Evolutionary conservation across 2,888 invertebrate genomes (phyloP), one percentile per base, ranked within the genome.

Genomic region (Watsonalla binaria): DNA sequence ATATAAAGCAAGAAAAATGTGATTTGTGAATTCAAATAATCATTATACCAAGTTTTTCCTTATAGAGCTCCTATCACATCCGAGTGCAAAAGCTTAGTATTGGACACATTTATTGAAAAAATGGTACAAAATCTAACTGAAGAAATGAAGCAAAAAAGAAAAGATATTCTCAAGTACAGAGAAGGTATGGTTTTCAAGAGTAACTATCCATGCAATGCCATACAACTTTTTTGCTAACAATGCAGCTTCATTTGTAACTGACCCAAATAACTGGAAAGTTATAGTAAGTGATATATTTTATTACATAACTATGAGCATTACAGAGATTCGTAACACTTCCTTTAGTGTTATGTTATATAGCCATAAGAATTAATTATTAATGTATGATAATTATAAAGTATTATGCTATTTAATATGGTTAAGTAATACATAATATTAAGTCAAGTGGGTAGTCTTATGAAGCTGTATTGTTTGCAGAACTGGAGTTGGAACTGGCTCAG

Each of bases 31-130:
- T 24, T 2, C 1, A 24, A 24, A 24, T 24, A 24, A 24, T 2
- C 1, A 24, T 24, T 24, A 24, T 24, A 24, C 24, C 1, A 24
- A 24, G 24, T 4, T 24, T 52, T 54, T 51, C 59, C 51, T 74
- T 77, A 46, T 74, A 90, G 90, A 57, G 51, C 81, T 24, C 54
- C 70, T 2, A 90, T 90, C 57, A 72, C 75, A 9, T 90, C 92
- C 0, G 90, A 92, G 73, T 93, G 92, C 60, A 91, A 90, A 52
- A 93, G 94, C 39, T 76, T 94, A 54, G 94, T 94, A 5, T 70
- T 96, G 54, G 95, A 96, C 70, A 94, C 93, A 60, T 94, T 95
- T 63, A 95, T 96, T 52, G 94, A 94, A 34, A 94, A 93, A 80
- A 93, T 95, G 91, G 91, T 93, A 14, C 92, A 93, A 61, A 93